Conservation (phyloP, 1,140 invertebrate species). For the Neuroterus valhalla region DNA sequence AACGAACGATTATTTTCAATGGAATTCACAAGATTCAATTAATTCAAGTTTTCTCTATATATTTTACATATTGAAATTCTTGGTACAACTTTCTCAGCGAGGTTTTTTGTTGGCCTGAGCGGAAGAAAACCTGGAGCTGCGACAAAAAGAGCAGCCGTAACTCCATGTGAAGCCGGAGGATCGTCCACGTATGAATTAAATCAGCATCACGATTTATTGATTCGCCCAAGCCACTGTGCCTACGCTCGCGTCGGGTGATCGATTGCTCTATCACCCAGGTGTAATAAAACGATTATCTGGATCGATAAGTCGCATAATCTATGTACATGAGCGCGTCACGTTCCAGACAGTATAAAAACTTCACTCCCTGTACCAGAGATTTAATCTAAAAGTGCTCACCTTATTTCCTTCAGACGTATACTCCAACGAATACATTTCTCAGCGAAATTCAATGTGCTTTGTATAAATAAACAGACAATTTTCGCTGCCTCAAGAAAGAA, state of each 20-base stretch:
- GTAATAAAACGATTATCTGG: neutral
- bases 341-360: no score
- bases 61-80: neutral
- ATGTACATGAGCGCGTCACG: no score
- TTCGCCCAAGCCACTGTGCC: constrained; percentile 39
- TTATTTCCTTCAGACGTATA: no score
- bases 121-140: neutral
- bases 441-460: no score
- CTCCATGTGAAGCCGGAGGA: constrained; percentile 35
- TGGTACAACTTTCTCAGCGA: neutral
- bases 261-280: constrained; percentile 44
- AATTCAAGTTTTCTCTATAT: neutral
- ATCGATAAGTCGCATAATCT: no score
- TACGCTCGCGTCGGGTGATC: constrained; percentile 46
- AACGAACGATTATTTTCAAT: no score
- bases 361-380: no score
- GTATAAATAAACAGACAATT: no score
- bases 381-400: no score
- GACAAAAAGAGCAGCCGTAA: constrained; percentile 3
- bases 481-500: no score
- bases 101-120: neutral
- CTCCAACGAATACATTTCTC: no score
- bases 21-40: no score
- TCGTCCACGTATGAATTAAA: constrained; percentile 47
- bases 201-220: constrained; percentile 55